phyloP scores from a whole-genome alignment of 2,113 vertebrate species.

The Electrona antarctica region DNA sequence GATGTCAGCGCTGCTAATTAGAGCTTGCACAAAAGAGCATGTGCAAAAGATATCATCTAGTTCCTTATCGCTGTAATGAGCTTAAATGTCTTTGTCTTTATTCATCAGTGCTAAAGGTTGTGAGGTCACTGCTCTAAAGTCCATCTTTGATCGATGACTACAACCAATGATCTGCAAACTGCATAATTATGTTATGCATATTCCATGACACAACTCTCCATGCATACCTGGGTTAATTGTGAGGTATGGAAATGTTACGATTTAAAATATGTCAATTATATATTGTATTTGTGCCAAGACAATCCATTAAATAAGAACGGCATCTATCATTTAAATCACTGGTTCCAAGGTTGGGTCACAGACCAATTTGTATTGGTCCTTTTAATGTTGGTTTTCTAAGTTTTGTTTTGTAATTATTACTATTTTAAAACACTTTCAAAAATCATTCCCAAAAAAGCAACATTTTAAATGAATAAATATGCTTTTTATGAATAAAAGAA shows the following conservation, averaged over 20 bases:
- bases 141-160: slow-evolving; percentile 35
- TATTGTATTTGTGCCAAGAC: neutral
- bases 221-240: slow-evolving; percentile 3
- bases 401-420: too few species aligned
- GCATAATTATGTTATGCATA: neutral
- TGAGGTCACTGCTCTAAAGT: slow-evolving; percentile 37
- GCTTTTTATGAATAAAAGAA: too few species aligned
- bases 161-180: slow-evolving; percentile 24
- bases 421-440: too few species aligned
- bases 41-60: slow-evolving; percentile 68
- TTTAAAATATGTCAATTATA: neutral
- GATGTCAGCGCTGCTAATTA: slow-evolving; percentile 72
- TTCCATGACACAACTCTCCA: neutral
- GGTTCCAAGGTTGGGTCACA: too few species aligned
- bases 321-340: neutral
- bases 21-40: slow-evolving; percentile 63
- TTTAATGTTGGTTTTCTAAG: too few species aligned
- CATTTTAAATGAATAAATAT: too few species aligned
- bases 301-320: neutral
- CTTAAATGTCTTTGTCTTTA: slow-evolving; percentile 73
- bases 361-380: too few species aligned
- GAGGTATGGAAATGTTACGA: neutral
- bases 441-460: too few species aligned
- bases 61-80: slow-evolving; percentile 76
- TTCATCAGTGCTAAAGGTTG: slow-evolving; percentile 70